Evolutionary conservation across 2,888 invertebrate species (phyloP).

Genomic region (Schrankia costaestrigalis): DNA sequence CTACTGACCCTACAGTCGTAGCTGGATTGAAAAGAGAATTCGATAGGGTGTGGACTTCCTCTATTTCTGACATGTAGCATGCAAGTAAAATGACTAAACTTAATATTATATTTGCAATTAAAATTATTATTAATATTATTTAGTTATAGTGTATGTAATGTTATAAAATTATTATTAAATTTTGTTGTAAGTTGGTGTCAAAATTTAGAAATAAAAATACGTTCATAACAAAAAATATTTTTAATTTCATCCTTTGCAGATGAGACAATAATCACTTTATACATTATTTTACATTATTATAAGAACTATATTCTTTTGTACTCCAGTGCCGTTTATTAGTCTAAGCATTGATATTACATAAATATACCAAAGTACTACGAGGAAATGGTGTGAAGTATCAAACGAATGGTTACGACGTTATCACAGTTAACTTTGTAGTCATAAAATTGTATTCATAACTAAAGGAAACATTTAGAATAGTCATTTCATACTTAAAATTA

Average conservation of each 20-base stretch:
- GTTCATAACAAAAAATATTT: constrained; percentile 66
- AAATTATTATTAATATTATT: neutral
- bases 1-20: constrained; percentile 45
- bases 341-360: constrained; percentile 38
- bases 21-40: constrained; percentile 50
- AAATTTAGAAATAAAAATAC: constrained; percentile 49
- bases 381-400: constrained; percentile 22
- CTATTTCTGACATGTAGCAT: constrained; percentile 6
- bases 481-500: constrained; percentile 28
- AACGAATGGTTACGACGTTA: constrained; percentile 32
- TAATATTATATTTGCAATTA: neutral
- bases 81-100: constrained; percentile 10
- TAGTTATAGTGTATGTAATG: no score
- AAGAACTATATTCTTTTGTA: constrained; percentile 63
- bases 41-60: constrained; percentile 54
- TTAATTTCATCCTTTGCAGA: constrained; percentile 60
- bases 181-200: constrained; percentile 7
- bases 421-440: constrained; percentile 38
- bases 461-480: constrained; percentile 21
- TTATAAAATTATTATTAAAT: no score
- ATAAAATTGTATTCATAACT: constrained; percentile 19
- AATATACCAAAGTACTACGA: constrained; percentile 29
- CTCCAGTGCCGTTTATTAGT: constrained; percentile 65
- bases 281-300: constrained; percentile 36
- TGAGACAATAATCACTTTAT: constrained; percentile 47